Conservation (phyloP, 2,888 invertebrate genomes). For the Leptura quadrifasciata region DNA sequence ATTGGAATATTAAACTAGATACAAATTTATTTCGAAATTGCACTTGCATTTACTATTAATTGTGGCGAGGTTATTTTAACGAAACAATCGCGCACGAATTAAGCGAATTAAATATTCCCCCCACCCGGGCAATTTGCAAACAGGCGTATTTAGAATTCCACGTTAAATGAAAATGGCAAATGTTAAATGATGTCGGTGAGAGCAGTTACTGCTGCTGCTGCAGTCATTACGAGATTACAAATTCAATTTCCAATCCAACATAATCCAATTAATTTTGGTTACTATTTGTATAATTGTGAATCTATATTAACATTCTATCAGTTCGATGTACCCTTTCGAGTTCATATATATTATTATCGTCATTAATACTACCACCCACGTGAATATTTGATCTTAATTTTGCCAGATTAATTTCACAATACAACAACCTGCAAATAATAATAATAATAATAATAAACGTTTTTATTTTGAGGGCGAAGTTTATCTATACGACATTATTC, state of each 20-base stretch:
- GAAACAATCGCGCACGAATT: too few species aligned
- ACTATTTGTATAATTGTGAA: conserved; percentile 23
- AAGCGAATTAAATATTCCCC: neutral
- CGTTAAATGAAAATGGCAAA: conserved; percentile 10
- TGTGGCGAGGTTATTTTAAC: too few species aligned
- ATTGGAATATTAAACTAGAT: too few species aligned
- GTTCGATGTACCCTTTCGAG: neutral
- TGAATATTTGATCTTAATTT: too few species aligned
- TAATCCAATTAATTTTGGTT: conserved; percentile 14
- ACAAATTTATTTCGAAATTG: too few species aligned
- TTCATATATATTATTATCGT: neutral
- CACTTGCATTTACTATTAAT: too few species aligned
- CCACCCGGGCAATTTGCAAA: neutral
- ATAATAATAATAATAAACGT: too few species aligned
- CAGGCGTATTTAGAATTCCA: neutral
- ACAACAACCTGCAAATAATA: too few species aligned
- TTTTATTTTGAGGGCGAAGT: too few species aligned
- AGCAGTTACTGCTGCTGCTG: conserved; percentile 5
- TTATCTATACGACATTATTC: too few species aligned
- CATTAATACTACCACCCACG: too few species aligned
- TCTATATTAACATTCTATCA: conserved; percentile 11
- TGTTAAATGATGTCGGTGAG: neutral
- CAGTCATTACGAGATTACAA: neutral
- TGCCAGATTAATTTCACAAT: too few species aligned
- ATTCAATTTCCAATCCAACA: conserved; percentile 9